Evolutionary conservation across 2,797 vertebrate species (phyloP), one percentile per base, ranked within the genome.

Genomic region (Sebastes nivosus): DNA sequence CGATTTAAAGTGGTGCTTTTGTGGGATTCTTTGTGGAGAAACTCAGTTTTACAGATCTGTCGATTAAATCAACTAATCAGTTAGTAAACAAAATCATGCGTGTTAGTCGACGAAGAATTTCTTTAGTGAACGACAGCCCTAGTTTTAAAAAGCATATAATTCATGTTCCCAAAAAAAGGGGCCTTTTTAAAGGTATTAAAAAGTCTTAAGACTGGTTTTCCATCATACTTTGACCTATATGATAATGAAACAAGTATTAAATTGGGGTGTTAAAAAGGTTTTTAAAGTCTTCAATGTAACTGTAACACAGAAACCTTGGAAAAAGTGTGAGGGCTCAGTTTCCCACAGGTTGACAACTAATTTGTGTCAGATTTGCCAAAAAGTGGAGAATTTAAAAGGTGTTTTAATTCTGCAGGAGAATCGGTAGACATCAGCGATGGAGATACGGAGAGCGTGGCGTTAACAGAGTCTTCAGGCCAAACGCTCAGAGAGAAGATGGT

Each of bases 401-500:
- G 12, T 78, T 74, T 67, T 75, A 27, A 58, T 67, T 91, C 27
- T 88, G 81, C 79, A 98, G 98, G 97, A 82, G 97, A 98, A 80
- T 98, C 98, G 0, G 98, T 99, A n/a, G 97, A 99, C 93, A 97
- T 99, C 90, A 97, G 97, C 50, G 98, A 98, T 54, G 98, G 97
- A 2, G 98, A 99, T 87, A 95, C 96, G 0, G 98, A 99, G 88
- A 94, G 95, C 12, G 95, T 97, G 73, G 95, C 96, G 69, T 88
- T 99, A 79, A 96, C 97, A 0, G 97, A 98, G 86, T 96, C 97
- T 52, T 96, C 96, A 10, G 97, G 98, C 85, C 97, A 97, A 67
- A 95, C 96, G 29, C 96, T 97, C 81, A 94, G 97, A 90, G 98
- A 99, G 94, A 99, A 99, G 93, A 99, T 99, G 98, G 97, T 99